Percentiles rank a stretch among this genome's conserved stretches.
These are phyloP conservation scores for Eupeodes luniger DNA, from an alignment of 2,888 invertebrate species.

Conservation along the genomic window DNA sequence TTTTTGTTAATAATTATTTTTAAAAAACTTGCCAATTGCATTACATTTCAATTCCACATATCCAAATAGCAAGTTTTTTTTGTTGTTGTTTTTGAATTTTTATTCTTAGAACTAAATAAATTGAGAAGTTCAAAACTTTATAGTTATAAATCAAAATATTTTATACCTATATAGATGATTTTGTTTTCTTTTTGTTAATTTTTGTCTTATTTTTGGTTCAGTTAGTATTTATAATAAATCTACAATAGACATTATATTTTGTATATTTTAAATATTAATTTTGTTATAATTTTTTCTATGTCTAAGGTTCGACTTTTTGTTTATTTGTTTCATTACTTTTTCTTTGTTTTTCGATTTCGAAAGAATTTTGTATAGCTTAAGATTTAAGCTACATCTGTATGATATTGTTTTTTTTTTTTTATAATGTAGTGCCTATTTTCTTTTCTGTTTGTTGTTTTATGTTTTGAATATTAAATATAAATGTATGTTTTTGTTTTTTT, in stretches of 20 bases:
- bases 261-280: slow-evolving; percentile 13
- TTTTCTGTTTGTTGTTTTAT: background rate
- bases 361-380: background rate
- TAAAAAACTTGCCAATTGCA: slow-evolving; percentile 53
- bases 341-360: background rate
- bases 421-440: background rate
- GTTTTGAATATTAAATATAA: slow-evolving; percentile 13
- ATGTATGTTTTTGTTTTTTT: background rate
- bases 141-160: slow-evolving; percentile 48
- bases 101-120: slow-evolving; percentile 71
- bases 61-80: slow-evolving; percentile 31
- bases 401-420: slow-evolving; percentile 30
- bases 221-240: slow-evolving; percentile 42
- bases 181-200: background rate
- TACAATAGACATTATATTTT: slow-evolving; percentile 17
- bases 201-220: slow-evolving; percentile 60
- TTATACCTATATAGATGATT: background rate
- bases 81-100: slow-evolving; percentile 25
- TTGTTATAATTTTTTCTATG: background rate
- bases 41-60: slow-evolving; percentile 44
- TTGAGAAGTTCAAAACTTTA: slow-evolving; percentile 78
- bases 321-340: background rate
- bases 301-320: slow-evolving; percentile 4
- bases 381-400: background rate
- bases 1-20: slow-evolving; percentile 65